Conservation (phyloP, 1,140 invertebrate species). For the Scaptomyza graminum region DNA sequence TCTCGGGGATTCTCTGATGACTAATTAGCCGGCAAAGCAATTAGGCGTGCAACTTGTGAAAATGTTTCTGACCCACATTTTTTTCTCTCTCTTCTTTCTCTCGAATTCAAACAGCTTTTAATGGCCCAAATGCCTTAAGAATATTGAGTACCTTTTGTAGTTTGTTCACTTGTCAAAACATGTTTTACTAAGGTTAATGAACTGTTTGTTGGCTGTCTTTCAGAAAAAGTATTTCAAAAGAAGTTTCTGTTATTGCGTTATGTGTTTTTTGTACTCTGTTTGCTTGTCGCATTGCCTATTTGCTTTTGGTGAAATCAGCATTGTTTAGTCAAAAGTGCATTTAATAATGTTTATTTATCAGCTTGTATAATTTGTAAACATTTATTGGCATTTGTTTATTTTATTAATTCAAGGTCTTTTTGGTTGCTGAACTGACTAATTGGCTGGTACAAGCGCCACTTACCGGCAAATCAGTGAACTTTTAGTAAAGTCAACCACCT, state of each 20-base stretch:
- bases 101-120: constrained; percentile 22
- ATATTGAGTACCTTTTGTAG: not conserved
- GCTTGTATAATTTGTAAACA: constrained; percentile 5
- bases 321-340: not conserved
- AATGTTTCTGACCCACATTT: constrained; percentile 40
- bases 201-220: constrained; percentile 25
- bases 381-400: constrained; percentile 16
- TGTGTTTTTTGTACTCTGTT: not conserved
- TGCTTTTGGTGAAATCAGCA: not conserved
- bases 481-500: not conserved
- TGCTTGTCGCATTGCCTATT: not conserved
- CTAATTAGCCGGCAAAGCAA: constrained; percentile 31
- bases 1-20: not conserved
- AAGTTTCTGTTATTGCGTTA: not conserved
- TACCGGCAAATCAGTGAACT: not conserved
- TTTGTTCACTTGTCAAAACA: constrained; percentile 47
- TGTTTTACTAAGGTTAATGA: constrained; percentile 64
- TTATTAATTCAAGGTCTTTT: not conserved
- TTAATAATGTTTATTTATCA: not conserved
- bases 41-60: constrained; percentile 34
- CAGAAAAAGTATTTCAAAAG: not conserved
- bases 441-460: not conserved
- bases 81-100: not conserved
- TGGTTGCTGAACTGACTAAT: constrained; percentile 9
- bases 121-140: constrained; percentile 6